Evolutionary conservation across 2,888 invertebrate species (phyloP).

Genomic region (Ariolimax columbianus): DNA sequence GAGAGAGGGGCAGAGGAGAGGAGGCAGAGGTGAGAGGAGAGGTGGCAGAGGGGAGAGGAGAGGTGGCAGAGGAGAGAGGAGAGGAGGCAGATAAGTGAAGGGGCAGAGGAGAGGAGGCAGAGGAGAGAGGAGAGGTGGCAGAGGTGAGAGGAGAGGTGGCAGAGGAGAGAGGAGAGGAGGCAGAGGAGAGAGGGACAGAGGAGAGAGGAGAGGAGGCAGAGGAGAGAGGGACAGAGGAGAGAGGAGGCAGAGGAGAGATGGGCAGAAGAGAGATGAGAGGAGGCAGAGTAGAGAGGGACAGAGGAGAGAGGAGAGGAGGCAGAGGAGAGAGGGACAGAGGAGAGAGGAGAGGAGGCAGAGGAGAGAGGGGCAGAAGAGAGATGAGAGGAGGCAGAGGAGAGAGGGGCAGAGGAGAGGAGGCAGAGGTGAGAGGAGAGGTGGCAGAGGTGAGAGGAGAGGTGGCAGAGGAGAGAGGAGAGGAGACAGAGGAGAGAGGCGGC

Average conservation of each 20-base stretch:
- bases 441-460: neutral
- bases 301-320: neutral
- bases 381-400: conserved; percentile 7
- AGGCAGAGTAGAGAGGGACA: neutral
- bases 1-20: neutral
- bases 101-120: neutral
- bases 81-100: neutral
- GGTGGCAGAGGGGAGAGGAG: neutral
- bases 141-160: neutral
- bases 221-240: neutral
- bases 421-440: neutral
- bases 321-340: neutral
- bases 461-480: neutral
- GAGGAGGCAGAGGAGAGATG: neutral
- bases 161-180: neutral
- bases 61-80: neutral
- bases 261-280: neutral
- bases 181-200: neutral
- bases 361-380: neutral
- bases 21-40: neutral
- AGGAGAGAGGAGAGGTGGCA: neutral
- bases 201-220: neutral
- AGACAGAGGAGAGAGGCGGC: no score
- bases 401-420: neutral
- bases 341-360: neutral